Evolutionary conservation across 1,140 invertebrate genomes (phyloP).

Genomic region (Aradophagus sp.): DNA sequence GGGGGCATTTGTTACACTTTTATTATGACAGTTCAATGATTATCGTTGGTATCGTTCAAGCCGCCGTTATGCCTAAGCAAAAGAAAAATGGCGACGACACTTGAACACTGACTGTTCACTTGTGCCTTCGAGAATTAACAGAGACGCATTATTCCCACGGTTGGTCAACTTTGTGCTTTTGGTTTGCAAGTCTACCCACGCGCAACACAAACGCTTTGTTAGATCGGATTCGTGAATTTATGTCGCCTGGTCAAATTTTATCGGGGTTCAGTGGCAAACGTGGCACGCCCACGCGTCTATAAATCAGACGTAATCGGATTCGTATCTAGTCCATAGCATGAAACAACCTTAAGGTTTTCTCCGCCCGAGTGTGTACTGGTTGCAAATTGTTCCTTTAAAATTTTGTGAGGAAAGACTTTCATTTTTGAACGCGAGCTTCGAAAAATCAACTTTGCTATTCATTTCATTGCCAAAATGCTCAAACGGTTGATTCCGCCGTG

Average conservation of each 20-base stretch:
- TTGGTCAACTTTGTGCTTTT: conserved; percentile 49
- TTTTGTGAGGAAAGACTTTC: conserved; percentile 31
- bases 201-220: conserved; percentile 65
- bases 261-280: conserved; percentile 74
- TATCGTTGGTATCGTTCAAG: background rate
- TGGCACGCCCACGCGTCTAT: conserved; percentile 69
- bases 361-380: conserved; percentile 23
- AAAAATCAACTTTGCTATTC: background rate
- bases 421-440: conserved; percentile 4
- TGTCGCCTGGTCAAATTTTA: conserved; percentile 74
- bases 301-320: conserved; percentile 67
- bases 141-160: conserved; percentile 53
- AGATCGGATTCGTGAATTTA: conserved; percentile 72
- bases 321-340: conserved; percentile 57
- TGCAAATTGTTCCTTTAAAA: conserved; percentile 36
- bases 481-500: too few species aligned
- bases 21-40: too few species aligned
- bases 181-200: conserved; percentile 58
- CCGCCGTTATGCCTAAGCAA: too few species aligned
- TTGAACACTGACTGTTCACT: conserved; percentile 27
- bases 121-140: conserved; percentile 21
- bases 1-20: too few species aligned
- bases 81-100: too few species aligned
- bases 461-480: too few species aligned
- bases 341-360: conserved; percentile 52